phyloP scores from a whole-genome alignment of 2,888 invertebrate genomes.

The Sphecodes monilicornis region DNA sequence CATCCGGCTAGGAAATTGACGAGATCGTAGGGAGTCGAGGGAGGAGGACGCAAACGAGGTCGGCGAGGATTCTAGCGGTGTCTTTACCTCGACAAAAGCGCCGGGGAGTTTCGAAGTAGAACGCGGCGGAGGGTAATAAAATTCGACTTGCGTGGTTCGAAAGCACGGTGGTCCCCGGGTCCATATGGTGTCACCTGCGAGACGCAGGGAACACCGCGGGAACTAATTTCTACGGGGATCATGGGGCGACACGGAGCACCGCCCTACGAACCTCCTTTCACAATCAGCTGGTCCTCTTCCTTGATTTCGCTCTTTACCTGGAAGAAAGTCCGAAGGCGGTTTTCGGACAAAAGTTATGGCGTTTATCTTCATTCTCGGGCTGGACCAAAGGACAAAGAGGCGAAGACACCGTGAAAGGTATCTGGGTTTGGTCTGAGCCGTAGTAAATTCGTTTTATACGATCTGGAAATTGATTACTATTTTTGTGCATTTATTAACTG shows the following conservation, averaged over 20 bases:
- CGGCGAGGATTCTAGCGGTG: slow-evolving; percentile 4
- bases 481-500: not conserved
- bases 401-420: not conserved
- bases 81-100: slow-evolving; percentile 24
- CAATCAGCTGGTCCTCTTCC: not conserved
- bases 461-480: too few relatives aligned
- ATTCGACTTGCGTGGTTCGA: slow-evolving; percentile 69
- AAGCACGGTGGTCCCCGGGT: slow-evolving; percentile 74
- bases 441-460: not conserved
- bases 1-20: slow-evolving; percentile 31
- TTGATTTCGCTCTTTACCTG: not conserved
- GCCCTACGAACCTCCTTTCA: not conserved
- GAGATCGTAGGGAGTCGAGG: slow-evolving; percentile 9
- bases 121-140: slow-evolving; percentile 61
- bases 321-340: slow-evolving; percentile 6
- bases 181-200: slow-evolving; percentile 65
- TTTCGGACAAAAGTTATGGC: not conserved
- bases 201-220: slow-evolving; percentile 22
- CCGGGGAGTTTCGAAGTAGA: not conserved
- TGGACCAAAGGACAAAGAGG: not conserved
- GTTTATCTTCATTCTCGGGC: not conserved
- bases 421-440: not conserved
- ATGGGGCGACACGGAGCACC: slow-evolving; percentile 7
- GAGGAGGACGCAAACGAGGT: slow-evolving; percentile 25
- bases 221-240: slow-evolving; percentile 25